phyloP scores from a whole-genome alignment of 1,140 invertebrate species.

The Choristoneura fumiferana region DNA sequence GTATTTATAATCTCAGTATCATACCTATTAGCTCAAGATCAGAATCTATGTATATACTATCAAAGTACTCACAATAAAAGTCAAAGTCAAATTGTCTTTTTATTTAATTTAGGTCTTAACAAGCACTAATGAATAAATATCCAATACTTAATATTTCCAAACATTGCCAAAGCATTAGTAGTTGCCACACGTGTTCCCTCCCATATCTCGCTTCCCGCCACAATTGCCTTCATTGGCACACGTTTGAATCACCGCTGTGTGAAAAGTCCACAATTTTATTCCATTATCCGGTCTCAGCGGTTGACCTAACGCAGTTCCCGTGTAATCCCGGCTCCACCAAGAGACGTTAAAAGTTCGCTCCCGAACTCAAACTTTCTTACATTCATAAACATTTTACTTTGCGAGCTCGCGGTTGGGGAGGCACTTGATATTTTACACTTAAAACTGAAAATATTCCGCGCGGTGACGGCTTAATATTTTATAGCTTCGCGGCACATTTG shows the following conservation, averaged over 20 bases:
- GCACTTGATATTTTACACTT: slow-evolving; percentile 36
- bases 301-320: slow-evolving; percentile 65
- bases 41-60: too few species aligned
- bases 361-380: slow-evolving; percentile 55
- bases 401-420: slow-evolving; percentile 21
- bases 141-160: too few species aligned
- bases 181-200: too few species aligned
- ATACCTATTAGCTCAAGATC: too few species aligned
- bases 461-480: slow-evolving; percentile 15
- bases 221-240: slow-evolving; percentile 25
- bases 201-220: not conserved
- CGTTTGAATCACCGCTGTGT: slow-evolving; percentile 34
- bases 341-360: slow-evolving; percentile 61
- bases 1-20: too few species aligned
- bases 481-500: slow-evolving; percentile 6
- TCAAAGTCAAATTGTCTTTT: too few species aligned
- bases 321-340: slow-evolving; percentile 61
- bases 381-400: slow-evolving; percentile 75
- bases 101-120: too few species aligned
- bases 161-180: too few species aligned
- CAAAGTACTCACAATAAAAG: too few species aligned
- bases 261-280: slow-evolving; percentile 53
- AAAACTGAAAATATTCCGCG: slow-evolving; percentile 19
- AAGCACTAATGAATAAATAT: too few species aligned
- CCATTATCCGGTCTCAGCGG: slow-evolving; percentile 42